phyloP scores from a whole-genome alignment of 1,140 invertebrate genomes.

The Neodiprion virginianus region DNA sequence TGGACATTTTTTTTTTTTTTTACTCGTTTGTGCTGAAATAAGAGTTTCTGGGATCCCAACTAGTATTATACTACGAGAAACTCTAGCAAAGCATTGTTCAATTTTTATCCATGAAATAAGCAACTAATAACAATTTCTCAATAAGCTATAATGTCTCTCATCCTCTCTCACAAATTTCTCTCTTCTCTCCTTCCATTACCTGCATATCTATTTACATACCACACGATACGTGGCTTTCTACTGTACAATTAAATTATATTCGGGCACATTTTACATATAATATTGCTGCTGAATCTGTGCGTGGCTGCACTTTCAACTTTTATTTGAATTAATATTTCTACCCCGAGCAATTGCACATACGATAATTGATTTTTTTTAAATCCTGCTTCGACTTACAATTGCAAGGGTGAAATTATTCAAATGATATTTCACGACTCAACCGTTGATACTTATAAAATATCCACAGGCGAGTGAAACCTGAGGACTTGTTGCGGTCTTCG shows the following conservation, averaged over 20 bases:
- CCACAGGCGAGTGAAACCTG: neutral
- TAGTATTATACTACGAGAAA: too few species aligned
- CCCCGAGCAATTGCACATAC: too few species aligned
- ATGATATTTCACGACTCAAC: neutral
- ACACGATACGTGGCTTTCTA: neutral
- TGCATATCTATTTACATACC: neutral
- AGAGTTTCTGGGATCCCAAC: neutral
- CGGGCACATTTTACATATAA: neutral
- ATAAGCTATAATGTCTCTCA: neutral
- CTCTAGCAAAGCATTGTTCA: too few species aligned
- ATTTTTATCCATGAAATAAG: too few species aligned
- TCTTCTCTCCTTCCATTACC: neutral
- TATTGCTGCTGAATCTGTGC: slow-evolving; percentile 5
- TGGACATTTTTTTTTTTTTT: neutral
- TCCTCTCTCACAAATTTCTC: neutral
- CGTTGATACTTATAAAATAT: too few species aligned
- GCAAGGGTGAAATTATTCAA: neutral
- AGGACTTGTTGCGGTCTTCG: neutral
- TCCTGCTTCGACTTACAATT: neutral
- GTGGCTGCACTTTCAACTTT: neutral
- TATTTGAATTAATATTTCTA: neutral
- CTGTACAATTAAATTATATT: neutral
- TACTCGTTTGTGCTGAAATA: neutral
- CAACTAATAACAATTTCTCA: too few species aligned
- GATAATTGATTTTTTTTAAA: neutral